Base-by-base conservation (phyloP, 2,797 vertebrate species). In the Chelon labrosus region DNA sequence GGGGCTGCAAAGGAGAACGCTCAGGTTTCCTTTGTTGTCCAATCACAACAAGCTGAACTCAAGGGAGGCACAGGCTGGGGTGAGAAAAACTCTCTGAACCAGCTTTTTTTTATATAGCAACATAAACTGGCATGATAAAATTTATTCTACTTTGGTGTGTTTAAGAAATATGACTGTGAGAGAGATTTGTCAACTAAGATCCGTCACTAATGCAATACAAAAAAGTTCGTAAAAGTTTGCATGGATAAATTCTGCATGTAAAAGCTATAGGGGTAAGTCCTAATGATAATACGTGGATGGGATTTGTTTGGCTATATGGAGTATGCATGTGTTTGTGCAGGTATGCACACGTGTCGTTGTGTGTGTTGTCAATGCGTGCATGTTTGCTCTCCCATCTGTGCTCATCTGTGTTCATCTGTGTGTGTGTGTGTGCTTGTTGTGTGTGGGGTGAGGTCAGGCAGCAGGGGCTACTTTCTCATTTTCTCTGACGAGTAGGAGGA, bases 391-490 rank as follows among this genome's bases (percentile, higher is more conserved):
- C 20, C 56, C 41, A 17, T 76, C 42, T 68, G 42, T 63, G 70
- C 65, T 73, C 31, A 2, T 65, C 6, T 56, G 41, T n/a, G 51
- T 25, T 8, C 6, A 10, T 54, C 27, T 20, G 25, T 54, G 49
- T 16, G 7, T 54, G 52, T 67, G 51, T 25, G 53, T 13, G 14
- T 62, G 41, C n/a, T n/a, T n/a, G n/a, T 20, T 22, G 7, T 53
- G 27, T 22, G 46, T 63, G 52, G 87, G 75, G 93, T 83, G 83
- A 86, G 90, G 94, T 95, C 92, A 93, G 93, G 89, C 93, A 86
- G 88, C 91, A 88, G 88, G 90, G 94, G 94, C 94, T 95, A 95
- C 95, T 96, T 96, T 97, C 94, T 96, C 93, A 91, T 96, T 96
- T 96, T 96, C 94, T 96, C 95, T 94, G 94, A 94, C 92, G 91